phyloP scores from a whole-genome alignment of 2,888 invertebrate species.

The Caradrina clavipalpis region DNA sequence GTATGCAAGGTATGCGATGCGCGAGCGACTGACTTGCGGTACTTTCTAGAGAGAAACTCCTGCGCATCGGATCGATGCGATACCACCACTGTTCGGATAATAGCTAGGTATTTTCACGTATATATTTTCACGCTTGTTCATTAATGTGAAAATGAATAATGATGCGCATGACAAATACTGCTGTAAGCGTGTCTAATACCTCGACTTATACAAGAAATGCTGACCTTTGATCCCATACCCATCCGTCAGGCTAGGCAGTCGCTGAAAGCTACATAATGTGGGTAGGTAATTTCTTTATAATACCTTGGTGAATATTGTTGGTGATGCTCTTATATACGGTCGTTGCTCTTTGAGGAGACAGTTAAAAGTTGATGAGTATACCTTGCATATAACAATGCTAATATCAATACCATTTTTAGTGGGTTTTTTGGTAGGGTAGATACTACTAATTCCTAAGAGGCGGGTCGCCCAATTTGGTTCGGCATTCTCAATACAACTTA shows the following conservation, averaged over 20 bases:
- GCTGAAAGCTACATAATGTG: constrained; percentile 25
- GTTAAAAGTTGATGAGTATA: background rate
- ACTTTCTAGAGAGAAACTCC: constrained; percentile 91
- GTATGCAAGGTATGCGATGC: constrained; percentile 87
- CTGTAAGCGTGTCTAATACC: constrained; percentile 48
- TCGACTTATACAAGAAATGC: constrained; percentile 34
- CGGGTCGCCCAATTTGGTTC: too few species aligned
- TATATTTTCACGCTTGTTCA: constrained; percentile 69
- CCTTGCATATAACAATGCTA: background rate
- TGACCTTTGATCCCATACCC: constrained; percentile 48
- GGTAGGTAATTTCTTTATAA: constrained; percentile 33
- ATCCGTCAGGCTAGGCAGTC: constrained; percentile 34
- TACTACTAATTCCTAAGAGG: too few species aligned
- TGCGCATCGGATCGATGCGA: constrained; percentile 77
- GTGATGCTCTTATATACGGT: constrained; percentile 2
- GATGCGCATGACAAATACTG: constrained; percentile 48
- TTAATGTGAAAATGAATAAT: constrained; percentile 51
- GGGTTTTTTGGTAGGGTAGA: too few species aligned
- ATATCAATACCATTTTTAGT: too few species aligned
- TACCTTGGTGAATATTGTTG: background rate
- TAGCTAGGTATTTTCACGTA: constrained; percentile 65
- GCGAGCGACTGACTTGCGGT: constrained; percentile 84
- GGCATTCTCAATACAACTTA: too few species aligned
- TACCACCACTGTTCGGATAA: constrained; percentile 73
- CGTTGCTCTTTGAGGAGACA: constrained; percentile 9